These are phyloP conservation scores for Strongylocentrotus purpuratus DNA, from an alignment of 35 echinoderm and acorn worm species.

Conservation along the genomic window DNA sequence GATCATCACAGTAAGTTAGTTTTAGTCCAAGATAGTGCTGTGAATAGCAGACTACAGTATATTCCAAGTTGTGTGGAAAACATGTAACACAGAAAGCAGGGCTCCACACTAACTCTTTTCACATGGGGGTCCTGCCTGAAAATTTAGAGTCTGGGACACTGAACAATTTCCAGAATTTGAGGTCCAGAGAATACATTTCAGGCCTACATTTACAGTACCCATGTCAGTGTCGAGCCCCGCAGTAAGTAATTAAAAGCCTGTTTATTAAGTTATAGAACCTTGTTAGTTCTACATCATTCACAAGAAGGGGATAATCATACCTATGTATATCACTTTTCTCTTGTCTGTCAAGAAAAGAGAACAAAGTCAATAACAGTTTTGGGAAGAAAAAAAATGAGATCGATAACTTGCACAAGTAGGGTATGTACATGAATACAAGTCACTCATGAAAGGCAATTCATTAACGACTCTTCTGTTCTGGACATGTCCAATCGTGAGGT, in stretches of 20 bases:
- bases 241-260: not conserved
- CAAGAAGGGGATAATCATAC: not conserved
- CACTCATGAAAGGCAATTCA: not conserved
- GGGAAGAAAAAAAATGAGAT: not conserved
- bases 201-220: not conserved
- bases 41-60: not conserved
- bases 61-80: too few relatives aligned
- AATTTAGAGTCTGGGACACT: too few relatives aligned
- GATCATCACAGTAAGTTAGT: not conserved
- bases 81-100: too few relatives aligned
- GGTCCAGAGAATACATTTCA: not conserved
- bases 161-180: not conserved
- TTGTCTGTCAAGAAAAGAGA: not conserved
- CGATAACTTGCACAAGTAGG: not conserved
- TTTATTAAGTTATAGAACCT: not conserved
- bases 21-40: not conserved
- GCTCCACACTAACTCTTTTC: too few relatives aligned
- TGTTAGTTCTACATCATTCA: not conserved
- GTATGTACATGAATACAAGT: too few relatives aligned
- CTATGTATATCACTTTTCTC: not conserved
- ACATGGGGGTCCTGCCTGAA: too few relatives aligned
- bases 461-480: not conserved
- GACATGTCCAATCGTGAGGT: not conserved
- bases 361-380: not conserved
- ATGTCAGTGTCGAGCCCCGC: not conserved